Base-by-base conservation (phyloP, 2,888 invertebrate genomes). In the Coleophora deauratella region DNA sequence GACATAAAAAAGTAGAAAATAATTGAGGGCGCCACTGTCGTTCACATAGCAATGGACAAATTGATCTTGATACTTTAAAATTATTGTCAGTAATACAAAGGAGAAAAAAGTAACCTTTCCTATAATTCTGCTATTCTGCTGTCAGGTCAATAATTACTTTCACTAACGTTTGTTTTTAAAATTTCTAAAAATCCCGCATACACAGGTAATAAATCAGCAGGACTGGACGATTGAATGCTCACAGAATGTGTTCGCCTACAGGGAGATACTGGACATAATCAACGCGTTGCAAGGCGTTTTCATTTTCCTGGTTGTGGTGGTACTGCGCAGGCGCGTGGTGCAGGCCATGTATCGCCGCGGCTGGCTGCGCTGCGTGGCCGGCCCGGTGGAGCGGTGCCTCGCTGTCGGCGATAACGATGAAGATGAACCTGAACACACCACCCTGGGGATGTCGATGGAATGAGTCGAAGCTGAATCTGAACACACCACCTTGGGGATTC, bases 211-310 rank as follows among this genome's bases (percentile, higher is more conserved):
- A n/a, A n/a, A n/a, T n/a, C n/a, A n/a, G n/a, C n/a, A n/a, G n/a
- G n/a, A n/a, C n/a, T n/a, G n/a, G n/a, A n/a, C n/a, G n/a, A 21
- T 21, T 21, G 21, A 21, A 21, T 21, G 21, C 3, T 21, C 3
- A 21, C 21, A 21, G 3, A 4, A 21, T 4, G 21, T 6, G 21
- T 4, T 21, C 21, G 3, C 21, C 21, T 75, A 47, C 76, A 89
- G 90, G 88, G 62, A 81, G 7, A 63, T 89, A 15, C 67, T 87
- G 2, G 91, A 91, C 66, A 65, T 87, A 32, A 67, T 89, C 47
- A 91, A 91, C 68, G 68, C 82, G 1, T 67, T 90, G 4, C 89
- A 90, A 72, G 91, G 91, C 0, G 52, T 89, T n/a, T 51, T 89
- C 33, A 88, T 90, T 54, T 90, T 91, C 63, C 45, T 90, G 21